Evolutionary conservation across 2,888 invertebrate species (phyloP).

Genomic region (Lepeophtheirus nordmannii): DNA sequence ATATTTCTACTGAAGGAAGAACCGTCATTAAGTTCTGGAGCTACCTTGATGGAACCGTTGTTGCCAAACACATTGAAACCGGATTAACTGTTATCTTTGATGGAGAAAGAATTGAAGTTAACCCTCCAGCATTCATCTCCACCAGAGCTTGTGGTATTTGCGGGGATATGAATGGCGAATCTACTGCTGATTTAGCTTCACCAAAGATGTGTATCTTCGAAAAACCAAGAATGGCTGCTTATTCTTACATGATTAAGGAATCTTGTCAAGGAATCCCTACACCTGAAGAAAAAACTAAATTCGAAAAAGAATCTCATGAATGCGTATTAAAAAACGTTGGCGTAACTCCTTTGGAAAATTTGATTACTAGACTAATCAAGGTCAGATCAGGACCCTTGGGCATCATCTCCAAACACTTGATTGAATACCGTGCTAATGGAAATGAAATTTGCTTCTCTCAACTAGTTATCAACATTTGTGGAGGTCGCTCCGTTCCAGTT

Average conservation of each 20-base stretch:
- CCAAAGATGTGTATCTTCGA: constrained; percentile 21
- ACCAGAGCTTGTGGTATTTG: constrained; percentile 22
- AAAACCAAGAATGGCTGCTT: constrained; percentile 11
- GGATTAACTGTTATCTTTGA: constrained; percentile 15
- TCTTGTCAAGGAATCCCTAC: constrained; percentile 18
- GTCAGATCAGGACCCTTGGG: background rate
- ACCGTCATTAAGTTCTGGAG: background rate
- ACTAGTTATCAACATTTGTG: background rate
- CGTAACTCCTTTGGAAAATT: constrained; percentile 15
- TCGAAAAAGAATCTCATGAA: background rate
- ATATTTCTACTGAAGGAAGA: background rate
- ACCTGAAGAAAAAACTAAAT: background rate
- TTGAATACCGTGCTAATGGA: background rate
- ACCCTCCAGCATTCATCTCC: background rate
- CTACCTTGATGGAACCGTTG: constrained; percentile 7
- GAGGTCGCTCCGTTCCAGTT: background rate
- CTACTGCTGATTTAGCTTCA: constrained; percentile 12
- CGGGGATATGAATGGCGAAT: constrained; percentile 24
- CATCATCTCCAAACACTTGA: background rate
- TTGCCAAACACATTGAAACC: background rate
- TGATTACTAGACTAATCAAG: background rate
- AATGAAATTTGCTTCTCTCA: constrained; percentile 6
- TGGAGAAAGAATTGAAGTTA: constrained; percentile 21
- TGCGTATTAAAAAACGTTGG: background rate
- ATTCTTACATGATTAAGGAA: constrained; percentile 23